phyloP scores from a whole-genome alignment of 2,888 invertebrate genomes.

The Chamaedrilus cognettii region DNA sequence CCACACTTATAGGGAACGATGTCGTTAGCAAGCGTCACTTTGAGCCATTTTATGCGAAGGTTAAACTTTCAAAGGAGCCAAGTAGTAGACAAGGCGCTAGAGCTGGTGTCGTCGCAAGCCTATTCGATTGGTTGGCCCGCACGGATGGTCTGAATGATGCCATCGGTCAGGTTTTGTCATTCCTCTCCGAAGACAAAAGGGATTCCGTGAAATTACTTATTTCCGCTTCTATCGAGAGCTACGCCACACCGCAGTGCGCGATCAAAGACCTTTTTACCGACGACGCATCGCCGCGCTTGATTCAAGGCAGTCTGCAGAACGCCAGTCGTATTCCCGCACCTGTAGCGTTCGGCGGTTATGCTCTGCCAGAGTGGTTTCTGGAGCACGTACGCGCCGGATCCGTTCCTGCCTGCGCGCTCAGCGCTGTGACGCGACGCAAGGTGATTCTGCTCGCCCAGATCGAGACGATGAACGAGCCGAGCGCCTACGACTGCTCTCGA shows the following conservation, averaged over 20 bases:
- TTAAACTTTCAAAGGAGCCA: conserved; percentile 4
- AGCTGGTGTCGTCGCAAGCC: conserved; percentile 70
- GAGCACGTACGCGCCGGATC: conserved; percentile 67
- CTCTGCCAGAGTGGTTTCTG: conserved; percentile 69
- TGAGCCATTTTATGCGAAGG: conserved; percentile 68
- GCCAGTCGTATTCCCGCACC: conserved; percentile 3
- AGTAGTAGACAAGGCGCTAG: conserved; percentile 45
- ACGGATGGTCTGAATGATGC: conserved; percentile 71
- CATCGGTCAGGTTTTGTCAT: conserved; percentile 62
- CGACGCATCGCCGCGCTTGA: neutral
- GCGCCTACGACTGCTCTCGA: conserved; percentile 45
- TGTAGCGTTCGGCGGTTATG: conserved; percentile 12
- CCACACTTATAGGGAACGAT: conserved; percentile 87
- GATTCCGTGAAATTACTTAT: conserved; percentile 42
- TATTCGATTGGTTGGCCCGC: conserved; percentile 76
- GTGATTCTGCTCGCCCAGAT: conserved; percentile 51
- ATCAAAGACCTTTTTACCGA: neutral
- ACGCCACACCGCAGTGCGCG: conserved; percentile 35
- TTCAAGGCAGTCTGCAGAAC: neutral
- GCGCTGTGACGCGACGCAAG: conserved; percentile 48
- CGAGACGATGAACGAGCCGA: conserved; percentile 42
- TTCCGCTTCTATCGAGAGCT: conserved; percentile 46
- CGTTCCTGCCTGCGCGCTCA: conserved; percentile 71
- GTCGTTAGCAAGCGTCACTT: conserved; percentile 71
- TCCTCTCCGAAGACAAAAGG: conserved; percentile 39